Percentiles rank a stretch among this genome's conserved stretches.
Conservation (phyloP, 2,113 vertebrate species). For the Phyllostomus discolor region DNA sequence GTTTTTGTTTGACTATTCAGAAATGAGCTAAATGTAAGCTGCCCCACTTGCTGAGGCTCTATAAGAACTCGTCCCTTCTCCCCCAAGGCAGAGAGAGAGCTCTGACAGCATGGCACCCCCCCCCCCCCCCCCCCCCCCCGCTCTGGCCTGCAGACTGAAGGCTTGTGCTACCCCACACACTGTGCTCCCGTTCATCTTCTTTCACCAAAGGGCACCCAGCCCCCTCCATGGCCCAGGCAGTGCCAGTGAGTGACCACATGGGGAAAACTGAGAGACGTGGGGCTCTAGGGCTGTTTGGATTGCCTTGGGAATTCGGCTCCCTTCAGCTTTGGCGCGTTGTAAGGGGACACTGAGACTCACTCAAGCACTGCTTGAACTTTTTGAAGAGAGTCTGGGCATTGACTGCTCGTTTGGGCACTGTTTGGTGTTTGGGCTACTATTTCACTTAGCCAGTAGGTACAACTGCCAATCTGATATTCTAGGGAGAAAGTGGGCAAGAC, state of each 20-base stretch:
- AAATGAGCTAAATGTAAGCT: not conserved
- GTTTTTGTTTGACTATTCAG: not conserved
- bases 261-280: accelerated
- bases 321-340: accelerated
- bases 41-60: not conserved
- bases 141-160: not conserved
- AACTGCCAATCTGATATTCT: not conserved
- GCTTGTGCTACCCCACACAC: not conserved
- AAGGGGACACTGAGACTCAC: not conserved
- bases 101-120: accelerated
- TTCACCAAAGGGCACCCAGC: not conserved
- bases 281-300: accelerated
- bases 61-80: not conserved
- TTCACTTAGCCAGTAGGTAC: not conserved
- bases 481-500: conserved; percentile 84
- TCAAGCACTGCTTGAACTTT: too few relatives aligned
- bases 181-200: not conserved
- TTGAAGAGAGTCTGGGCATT: not conserved
- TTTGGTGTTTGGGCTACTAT: not conserved
- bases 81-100: not conserved
- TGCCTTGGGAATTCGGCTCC: not conserved
- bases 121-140: too few relatives aligned
- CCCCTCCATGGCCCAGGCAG: too few relatives aligned
- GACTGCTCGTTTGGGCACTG: not conserved
- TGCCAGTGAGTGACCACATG: too few relatives aligned